phyloP scores from a whole-genome alignment of 2,797 vertebrate species.

The Propithecus deckenii region DNA sequence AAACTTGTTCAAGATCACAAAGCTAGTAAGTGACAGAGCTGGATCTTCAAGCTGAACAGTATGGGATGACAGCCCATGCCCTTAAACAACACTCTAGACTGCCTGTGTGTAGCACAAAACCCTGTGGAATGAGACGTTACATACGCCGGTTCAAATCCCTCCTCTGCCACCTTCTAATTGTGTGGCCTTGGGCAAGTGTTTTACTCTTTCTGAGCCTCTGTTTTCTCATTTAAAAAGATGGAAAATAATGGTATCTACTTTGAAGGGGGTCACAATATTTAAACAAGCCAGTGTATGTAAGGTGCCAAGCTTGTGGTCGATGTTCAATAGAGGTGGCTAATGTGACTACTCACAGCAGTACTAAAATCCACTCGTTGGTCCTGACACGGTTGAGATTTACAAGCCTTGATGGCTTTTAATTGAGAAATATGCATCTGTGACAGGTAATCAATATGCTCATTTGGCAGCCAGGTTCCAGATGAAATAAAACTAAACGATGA shows the following conservation, averaged over 20 bases:
- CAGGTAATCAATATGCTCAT: constrained; percentile 73
- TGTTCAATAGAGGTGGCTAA: background rate
- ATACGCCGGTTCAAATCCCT: background rate
- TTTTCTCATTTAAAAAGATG: background rate
- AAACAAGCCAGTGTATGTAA: background rate
- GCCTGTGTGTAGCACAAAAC: background rate
- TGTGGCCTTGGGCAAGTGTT: background rate
- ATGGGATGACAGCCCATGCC: background rate
- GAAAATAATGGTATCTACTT: background rate
- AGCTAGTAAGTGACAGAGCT: background rate
- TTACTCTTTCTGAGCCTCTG: background rate
- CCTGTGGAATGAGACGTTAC: background rate
- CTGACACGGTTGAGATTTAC: constrained; percentile 54
- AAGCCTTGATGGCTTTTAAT: constrained; percentile 72
- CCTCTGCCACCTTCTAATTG: background rate
- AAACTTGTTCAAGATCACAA: background rate
- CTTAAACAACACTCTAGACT: background rate
- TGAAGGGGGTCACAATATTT: background rate
- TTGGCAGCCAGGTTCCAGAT: constrained; percentile 72
- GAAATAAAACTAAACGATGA: constrained; percentile 68
- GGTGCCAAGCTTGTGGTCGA: background rate
- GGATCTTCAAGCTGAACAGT: background rate
- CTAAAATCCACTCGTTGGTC: background rate
- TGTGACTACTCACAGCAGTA: background rate
- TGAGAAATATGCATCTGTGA: constrained; percentile 71